Base-by-base conservation (phyloP, 2,113 vertebrate genomes). In the Alethe diademata region DNA sequence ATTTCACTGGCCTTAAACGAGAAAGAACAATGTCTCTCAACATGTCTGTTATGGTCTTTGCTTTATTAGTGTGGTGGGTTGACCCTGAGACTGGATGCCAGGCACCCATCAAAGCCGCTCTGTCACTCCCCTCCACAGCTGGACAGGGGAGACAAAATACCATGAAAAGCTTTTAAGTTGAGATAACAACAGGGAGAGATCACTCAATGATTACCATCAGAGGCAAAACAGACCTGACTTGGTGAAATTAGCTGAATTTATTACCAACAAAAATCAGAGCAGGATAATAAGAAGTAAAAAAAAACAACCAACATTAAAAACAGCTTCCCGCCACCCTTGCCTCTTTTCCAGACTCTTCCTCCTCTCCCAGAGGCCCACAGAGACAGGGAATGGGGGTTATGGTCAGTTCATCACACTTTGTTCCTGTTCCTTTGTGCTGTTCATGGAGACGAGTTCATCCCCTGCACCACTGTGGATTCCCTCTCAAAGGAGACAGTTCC, bases 271-370 rank as follows among this genome's bases (percentile, higher is more conserved):
- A 58, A 89, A 61, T 53, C 19, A 67, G 8, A 74, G n/a, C 53
- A 40, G n/a, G 19, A 47, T 61, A 72, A 20, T n/a, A 51, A 45
- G 23, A 40, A 67, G 3, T 28, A 69, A 33, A 42, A 33, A 5
- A 1, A 28, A 5, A 19, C 11, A 12, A 22, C 19, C 12, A 0
- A 0, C 12, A 58, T 47, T 61, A 24, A 11, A 28, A 47, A 24
- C 11, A 60, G 11, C 7, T 60, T 60, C 2, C 36, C 6, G 4
- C n/a, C 19, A 28, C 11, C 6, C 13, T 3, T 40, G 11, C 20
- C 28, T 40, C 14, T 20, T 25, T 89, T 38, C 53, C 0, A 0
- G 4, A 33, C n/a, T 60, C 28, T 53, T 5, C 8, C 8, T 67
- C 13, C 7, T 67, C 13, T 43, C 13, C 10, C 28, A 58, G 58